Base-by-base conservation (phyloP, 2,797 vertebrate species). In the Falco columbarius region DNA sequence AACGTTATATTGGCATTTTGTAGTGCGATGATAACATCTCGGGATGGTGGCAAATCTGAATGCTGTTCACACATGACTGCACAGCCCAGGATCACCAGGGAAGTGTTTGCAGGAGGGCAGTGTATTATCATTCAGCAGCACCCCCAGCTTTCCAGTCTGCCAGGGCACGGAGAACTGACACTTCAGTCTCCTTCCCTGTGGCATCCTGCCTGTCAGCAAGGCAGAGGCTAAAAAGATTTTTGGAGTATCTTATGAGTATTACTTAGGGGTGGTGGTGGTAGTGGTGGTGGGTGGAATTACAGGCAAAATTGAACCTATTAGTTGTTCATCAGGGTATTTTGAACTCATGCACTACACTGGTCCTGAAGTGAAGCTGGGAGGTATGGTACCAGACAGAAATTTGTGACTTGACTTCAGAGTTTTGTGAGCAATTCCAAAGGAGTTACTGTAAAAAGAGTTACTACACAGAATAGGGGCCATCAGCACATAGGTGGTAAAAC, bases 111-210 rank as follows among this genome's bases (percentile, higher is more conserved):
- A 65, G 81, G 79, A 89, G 65, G 77, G 91, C 82, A 81, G 65
- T 2, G 3, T 74, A 55, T 94, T 88, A 86, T n/a, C 65, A 91
- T 86, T 95, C 90, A 84, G 82, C 73, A 95, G 93, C 65, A 89
- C 22, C 9, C 82, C 38, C 70, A 76, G 92, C 75, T 89, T 93
- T 77, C 83, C 72, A 81, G 73, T 27, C 84, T 10, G 18, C 65
- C 1, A 24, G 66, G 58, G 24, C 70, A 42, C 4, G 36, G 58
- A 86, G 34, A 74, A 51, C 15, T 61, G 82, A 63, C 65, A 27
- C 58, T 55, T 90, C 23, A n/a, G 24, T 49, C 47, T 29, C 58
- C 38, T 56, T 80, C 19, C n/a, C 47, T 0, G 3, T 58, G 51
- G 49, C 72, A 74, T 42, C 29, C n/a, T 0, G 3, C 72, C 58